phyloP scores from a whole-genome alignment of 2,888 invertebrate species.

The Sarcophaga caerulescens region DNA sequence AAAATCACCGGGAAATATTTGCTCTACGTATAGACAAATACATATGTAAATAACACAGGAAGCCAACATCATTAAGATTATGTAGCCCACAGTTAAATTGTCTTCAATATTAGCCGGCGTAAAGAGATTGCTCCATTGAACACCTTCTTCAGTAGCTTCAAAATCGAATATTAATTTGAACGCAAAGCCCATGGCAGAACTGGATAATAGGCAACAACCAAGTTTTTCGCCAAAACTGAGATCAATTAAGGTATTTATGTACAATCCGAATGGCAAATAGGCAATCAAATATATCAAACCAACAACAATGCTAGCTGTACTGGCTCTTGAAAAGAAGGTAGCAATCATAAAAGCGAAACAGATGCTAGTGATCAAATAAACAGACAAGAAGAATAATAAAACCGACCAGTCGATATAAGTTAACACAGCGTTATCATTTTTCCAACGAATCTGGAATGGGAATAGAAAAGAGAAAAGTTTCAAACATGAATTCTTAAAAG shows the following conservation, averaged over 20 bases:
- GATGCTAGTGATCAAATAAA: conserved; percentile 87
- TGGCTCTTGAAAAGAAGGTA: conserved; percentile 90
- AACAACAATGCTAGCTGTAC: too few species aligned
- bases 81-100: conserved; percentile 86
- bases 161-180: conserved; percentile 87
- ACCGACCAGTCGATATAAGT: conserved; percentile 86
- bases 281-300: too few species aligned
- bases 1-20: conserved; percentile 91
- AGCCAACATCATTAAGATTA: conserved; percentile 86
- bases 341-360: conserved; percentile 91
- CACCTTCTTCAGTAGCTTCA: conserved; percentile 86
- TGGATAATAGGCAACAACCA: conserved; percentile 86
- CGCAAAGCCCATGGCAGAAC: conserved; percentile 91
- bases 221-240: conserved; percentile 84
- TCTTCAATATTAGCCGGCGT: conserved; percentile 86
- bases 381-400: conserved; percentile 86
- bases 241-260: conserved; percentile 85
- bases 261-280: conserved; percentile 88
- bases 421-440: conserved; percentile 84
- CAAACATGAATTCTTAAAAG: too few species aligned
- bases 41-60: conserved; percentile 83
- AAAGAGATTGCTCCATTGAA: conserved; percentile 83
- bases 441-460: conserved; percentile 82
- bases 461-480: too few species aligned
- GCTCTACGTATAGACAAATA: conserved; percentile 92